Conservation (phyloP, 2,888 invertebrate species). For the Tachina fera region DNA sequence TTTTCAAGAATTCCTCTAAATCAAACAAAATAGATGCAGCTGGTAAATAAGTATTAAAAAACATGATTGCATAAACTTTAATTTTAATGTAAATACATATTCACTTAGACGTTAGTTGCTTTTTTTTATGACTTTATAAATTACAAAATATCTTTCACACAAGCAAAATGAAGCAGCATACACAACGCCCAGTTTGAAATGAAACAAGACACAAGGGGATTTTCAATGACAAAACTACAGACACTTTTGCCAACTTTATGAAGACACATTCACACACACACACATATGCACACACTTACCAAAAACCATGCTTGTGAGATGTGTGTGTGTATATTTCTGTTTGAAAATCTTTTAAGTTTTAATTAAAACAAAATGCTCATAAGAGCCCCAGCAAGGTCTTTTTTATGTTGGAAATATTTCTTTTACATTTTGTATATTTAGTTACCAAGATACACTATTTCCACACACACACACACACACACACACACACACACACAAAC, state of each 20-base stretch:
- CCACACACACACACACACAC: too few species aligned
- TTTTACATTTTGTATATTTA: background rate
- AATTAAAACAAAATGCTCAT: conserved; percentile 1
- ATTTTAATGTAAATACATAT: conserved; percentile 2
- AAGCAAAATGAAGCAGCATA: background rate
- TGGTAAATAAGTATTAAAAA: background rate
- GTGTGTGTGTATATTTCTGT: background rate
- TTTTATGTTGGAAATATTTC: conserved; percentile 6
- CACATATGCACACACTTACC: background rate
- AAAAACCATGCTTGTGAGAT: too few species aligned
- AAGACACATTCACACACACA: background rate
- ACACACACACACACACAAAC: too few species aligned
- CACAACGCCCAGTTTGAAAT: background rate
- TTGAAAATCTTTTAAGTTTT: conserved; percentile 3
- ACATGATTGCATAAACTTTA: background rate
- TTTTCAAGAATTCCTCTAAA: background rate
- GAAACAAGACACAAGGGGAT: background rate
- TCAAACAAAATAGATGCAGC: background rate
- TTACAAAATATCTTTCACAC: conserved; percentile 2
- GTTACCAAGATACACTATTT: background rate
- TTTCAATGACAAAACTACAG: background rate
- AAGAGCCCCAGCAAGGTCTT: conserved; percentile 11
- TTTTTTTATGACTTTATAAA: background rate
- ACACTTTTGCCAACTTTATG: background rate
- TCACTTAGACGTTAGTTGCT: background rate